phyloP scores from a whole-genome alignment of 2,113 vertebrate species.

The Apeltes quadracus region DNA sequence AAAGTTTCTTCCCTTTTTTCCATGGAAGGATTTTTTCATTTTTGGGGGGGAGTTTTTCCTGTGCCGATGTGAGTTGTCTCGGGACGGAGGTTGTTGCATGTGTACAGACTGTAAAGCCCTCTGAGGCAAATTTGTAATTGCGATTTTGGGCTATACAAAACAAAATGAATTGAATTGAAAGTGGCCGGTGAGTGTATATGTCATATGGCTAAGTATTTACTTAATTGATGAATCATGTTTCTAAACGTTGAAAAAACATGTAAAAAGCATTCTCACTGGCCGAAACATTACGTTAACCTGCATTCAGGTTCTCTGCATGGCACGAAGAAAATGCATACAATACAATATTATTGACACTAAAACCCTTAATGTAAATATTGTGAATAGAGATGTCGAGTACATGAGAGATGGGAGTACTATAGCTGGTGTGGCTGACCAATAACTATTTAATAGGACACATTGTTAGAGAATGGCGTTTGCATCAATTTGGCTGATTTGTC shows the following conservation, averaged over 20 bases:
- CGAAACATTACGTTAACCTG: not conserved
- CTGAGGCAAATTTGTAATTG: too few species aligned
- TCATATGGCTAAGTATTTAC: not conserved
- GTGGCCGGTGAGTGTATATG: too few species aligned
- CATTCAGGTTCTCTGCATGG: not conserved
- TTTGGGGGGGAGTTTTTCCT: too few species aligned
- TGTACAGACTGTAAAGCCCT: too few species aligned
- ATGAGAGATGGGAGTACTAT: not conserved
- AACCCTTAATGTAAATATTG: not conserved
- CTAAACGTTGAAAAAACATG: not conserved
- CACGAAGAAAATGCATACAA: not conserved
- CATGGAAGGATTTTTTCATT: too few species aligned
- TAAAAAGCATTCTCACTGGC: not conserved
- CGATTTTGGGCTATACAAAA: too few species aligned
- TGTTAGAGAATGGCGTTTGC: not conserved
- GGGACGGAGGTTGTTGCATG: too few species aligned
- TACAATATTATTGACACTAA: not conserved
- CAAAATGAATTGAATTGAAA: too few species aligned
- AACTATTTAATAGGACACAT: not conserved
- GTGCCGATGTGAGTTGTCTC: too few species aligned
- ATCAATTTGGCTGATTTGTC: not conserved
- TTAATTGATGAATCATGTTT: not conserved
- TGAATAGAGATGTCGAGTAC: not conserved
- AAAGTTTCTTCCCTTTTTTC: too few species aligned
- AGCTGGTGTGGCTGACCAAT: not conserved